phyloP scores from a whole-genome alignment of 2,113 vertebrate genomes.

The Amphiprion percula region DNA sequence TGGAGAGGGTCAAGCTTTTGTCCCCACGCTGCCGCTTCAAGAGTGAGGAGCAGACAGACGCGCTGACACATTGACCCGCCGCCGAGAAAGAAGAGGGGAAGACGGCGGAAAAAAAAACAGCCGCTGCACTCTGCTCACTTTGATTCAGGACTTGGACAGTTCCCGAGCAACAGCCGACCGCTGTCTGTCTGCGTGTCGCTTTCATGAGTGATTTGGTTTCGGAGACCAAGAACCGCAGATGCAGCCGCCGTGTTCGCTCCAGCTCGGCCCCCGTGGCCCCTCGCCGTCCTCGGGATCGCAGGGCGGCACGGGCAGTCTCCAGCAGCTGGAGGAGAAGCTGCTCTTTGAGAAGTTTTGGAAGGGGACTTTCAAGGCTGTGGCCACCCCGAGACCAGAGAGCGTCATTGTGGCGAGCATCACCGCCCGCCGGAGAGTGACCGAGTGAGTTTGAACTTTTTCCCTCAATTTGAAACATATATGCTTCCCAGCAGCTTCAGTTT shows the following conservation, averaged over 20 bases:
- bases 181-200: neutral
- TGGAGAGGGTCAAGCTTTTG: slow-evolving; percentile 73
- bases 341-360: slow-evolving; percentile 99
- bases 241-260: slow-evolving; percentile 59
- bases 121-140: slow-evolving; percentile 22
- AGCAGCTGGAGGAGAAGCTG: slow-evolving; percentile 93
- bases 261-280: slow-evolving; percentile 49
- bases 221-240: slow-evolving; percentile 41
- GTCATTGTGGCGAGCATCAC: slow-evolving; percentile 95
- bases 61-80: slow-evolving; percentile 70
- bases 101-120: neutral
- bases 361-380: slow-evolving; percentile 97
- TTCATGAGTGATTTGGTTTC: slow-evolving; percentile 6
- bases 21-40: slow-evolving; percentile 51
- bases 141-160: slow-evolving; percentile 86
- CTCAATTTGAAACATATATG: neutral
- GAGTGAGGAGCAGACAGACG: slow-evolving; percentile 60
- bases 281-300: slow-evolving; percentile 39
- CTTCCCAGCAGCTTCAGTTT: neutral
- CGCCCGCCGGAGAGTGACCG: slow-evolving; percentile 86
- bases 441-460: slow-evolving; percentile 80
- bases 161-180: slow-evolving; percentile 60
- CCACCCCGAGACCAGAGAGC: slow-evolving; percentile 94
- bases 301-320: slow-evolving; percentile 81
- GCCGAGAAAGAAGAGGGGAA: slow-evolving; percentile 45